phyloP scores from a whole-genome alignment of 2,797 vertebrate genomes.

The Echeneis naucrates region DNA sequence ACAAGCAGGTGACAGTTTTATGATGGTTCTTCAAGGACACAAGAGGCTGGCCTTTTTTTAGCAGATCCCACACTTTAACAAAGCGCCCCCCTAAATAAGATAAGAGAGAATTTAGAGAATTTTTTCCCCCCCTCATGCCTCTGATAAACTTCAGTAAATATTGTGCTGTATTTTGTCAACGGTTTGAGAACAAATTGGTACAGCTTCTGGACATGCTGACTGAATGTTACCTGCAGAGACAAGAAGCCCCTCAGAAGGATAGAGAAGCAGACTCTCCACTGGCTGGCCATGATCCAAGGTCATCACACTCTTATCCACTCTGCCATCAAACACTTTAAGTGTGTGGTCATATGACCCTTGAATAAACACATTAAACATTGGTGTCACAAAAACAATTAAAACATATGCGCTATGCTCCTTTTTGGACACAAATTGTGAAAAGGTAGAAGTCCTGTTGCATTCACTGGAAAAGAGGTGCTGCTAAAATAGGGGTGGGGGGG shows the following conservation, averaged over 20 bases:
- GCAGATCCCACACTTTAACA: conserved; percentile 96
- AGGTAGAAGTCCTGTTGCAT: no score
- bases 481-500: no score
- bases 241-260: conserved; percentile 94
- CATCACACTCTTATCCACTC: conserved; percentile 89
- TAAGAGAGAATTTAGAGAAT: not conserved
- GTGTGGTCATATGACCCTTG: conserved; percentile 98
- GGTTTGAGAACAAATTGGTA: not conserved
- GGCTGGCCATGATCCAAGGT: conserved; percentile 95
- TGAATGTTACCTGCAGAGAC: conserved; percentile 92
- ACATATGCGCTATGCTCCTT: no score
- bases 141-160: not conserved
- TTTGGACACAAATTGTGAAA: not conserved
- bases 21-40: conserved; percentile 97
- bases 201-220: not conserved
- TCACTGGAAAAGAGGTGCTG: not conserved
- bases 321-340: conserved; percentile 93
- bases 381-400: conserved; percentile 7
- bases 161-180: not conserved
- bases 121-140: not conserved
- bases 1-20: conserved; percentile 95
- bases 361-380: conserved; percentile 13
- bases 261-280: conserved; percentile 95
- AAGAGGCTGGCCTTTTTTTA: conserved; percentile 93
- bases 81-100: conserved; percentile 89